A percentile compares a stretch with the other conserved stretches of the same genome.
These are phyloP conservation scores for Planococcus citri DNA, from an alignment of 1,140 invertebrate genomes.

Conservation along the genomic window DNA sequence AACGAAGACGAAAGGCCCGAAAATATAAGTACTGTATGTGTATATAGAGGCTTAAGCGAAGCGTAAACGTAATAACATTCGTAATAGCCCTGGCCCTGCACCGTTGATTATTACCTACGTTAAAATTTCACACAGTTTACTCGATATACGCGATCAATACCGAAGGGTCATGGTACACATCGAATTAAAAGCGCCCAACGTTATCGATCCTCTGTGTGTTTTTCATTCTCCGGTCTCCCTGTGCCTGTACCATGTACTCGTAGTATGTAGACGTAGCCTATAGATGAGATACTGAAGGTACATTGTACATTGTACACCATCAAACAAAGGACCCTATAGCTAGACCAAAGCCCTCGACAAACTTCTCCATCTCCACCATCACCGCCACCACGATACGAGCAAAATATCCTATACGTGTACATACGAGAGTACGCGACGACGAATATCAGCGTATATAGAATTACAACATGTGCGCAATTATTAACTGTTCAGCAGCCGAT, in stretches of 20 bases:
- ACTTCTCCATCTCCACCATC: too few relatives aligned
- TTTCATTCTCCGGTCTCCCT: too few relatives aligned
- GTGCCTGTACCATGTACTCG: too few relatives aligned
- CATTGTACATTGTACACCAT: too few relatives aligned
- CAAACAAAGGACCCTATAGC: background rate
- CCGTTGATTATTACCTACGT: slow-evolving; percentile 1
- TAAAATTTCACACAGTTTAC: slow-evolving; percentile 3
- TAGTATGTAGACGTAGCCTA: too few relatives aligned
- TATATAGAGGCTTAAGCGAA: background rate
- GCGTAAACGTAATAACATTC: background rate
- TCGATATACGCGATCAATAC: background rate
- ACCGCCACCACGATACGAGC: too few relatives aligned
- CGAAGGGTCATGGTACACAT: background rate
- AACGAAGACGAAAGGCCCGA: background rate
- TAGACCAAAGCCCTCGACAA: background rate
- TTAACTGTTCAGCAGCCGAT: background rate
- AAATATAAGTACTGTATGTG: background rate
- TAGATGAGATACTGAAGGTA: too few relatives aligned
- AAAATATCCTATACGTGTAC: too few relatives aligned
- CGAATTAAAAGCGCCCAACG: background rate
- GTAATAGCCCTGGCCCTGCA: background rate
- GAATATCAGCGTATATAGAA: background rate
- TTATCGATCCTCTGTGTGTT: background rate
- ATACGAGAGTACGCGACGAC: too few relatives aligned
- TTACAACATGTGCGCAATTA: slow-evolving; percentile 6